Base-by-base conservation (phyloP, 2,888 invertebrate genomes). In the Scaptomyza caliginosa region DNA sequence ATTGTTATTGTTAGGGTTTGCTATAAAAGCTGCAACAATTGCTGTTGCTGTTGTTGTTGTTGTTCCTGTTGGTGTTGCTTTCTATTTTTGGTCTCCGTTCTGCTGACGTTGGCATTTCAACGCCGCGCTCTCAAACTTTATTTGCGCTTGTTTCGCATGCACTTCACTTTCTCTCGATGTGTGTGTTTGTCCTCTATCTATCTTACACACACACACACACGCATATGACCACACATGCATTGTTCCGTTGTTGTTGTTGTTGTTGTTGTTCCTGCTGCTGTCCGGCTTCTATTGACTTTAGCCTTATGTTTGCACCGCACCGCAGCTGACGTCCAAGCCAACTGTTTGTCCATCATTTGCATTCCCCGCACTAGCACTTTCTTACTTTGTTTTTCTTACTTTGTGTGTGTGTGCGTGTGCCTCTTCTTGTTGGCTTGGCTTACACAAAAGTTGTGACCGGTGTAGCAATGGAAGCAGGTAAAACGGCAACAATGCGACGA, bases 341-440 rank as follows among this genome's bases (percentile, higher is more conserved):
- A 59, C 48, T 86, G 79, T 80, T 80, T 80, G 86, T 34, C 80
- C 83, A 82, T 80, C 83, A 80, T 80, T 80, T 80, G 79, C 74
- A 79, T 73, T 65, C 59, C 38, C 32, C 86, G 83, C 79, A 79
- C 83, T 65, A 55, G 62, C 66, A 76, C 38, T 63, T 65, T 43
- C 64, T 62, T n/a, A n/a, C n/a, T n/a, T n/a, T n/a, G n/a, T n/a
- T n/a, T n/a, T n/a, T n/a, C n/a, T 57, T 54, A 64, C 49, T 55
- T 65, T 76, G 73, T 45, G 42, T 34, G 16, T 16, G 2, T 16
- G 26, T 32, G 5, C 8, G 16, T 19, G 8, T 50, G 13, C 43
- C 34, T 1, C 24, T 21, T 6, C 17, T 73, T n/a, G 8, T 7
- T 7, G 16, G 58, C 62, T 70, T 68, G 21, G 23, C 34, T 32